A percentile compares a stretch with the other conserved stretches of the same genome.
phyloP scores from a whole-genome alignment of 1,140 invertebrate genomes.

The Drosophila repleta region DNA sequence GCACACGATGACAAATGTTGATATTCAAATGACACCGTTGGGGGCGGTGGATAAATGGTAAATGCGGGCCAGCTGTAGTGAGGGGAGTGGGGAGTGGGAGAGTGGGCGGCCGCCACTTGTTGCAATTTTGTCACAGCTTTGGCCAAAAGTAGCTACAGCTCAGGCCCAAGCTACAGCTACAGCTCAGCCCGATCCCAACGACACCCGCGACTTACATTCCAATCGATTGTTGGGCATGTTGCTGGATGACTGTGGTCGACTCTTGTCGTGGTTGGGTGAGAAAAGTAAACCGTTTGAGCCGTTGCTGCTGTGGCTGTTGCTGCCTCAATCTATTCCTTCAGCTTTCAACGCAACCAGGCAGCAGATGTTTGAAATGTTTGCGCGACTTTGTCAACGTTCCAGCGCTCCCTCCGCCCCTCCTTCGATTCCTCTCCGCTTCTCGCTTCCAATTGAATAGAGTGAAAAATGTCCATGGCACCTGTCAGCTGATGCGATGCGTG shows the following conservation, averaged over 20 bases:
- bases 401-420: not conserved
- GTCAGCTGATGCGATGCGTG: slow-evolving; percentile 53
- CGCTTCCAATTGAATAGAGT: slow-evolving; percentile 55
- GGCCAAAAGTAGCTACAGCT: not conserved
- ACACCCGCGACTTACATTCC: slow-evolving; percentile 71
- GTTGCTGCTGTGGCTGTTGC: slow-evolving; percentile 14
- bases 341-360: slow-evolving; percentile 50
- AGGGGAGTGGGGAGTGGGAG: slow-evolving; percentile 12
- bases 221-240: slow-evolving; percentile 72
- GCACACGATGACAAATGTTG: slow-evolving; percentile 81
- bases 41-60: slow-evolving; percentile 48
- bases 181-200: slow-evolving; percentile 26
- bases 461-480: slow-evolving; percentile 67
- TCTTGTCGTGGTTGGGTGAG: slow-evolving; percentile 50
- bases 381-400: slow-evolving; percentile 63
- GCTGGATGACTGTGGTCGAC: slow-evolving; percentile 52
- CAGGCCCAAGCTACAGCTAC: slow-evolving; percentile 11
- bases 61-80: not conserved
- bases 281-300: slow-evolving; percentile 65
- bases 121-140: slow-evolving; percentile 53
- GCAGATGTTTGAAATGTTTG: slow-evolving; percentile 75
- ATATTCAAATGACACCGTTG: slow-evolving; percentile 77
- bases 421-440: too few species aligned
- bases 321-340: slow-evolving; percentile 43
- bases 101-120: slow-evolving; percentile 40